Conservation (phyloP, 1,140 invertebrate genomes). For the Orchestia grillus region DNA sequence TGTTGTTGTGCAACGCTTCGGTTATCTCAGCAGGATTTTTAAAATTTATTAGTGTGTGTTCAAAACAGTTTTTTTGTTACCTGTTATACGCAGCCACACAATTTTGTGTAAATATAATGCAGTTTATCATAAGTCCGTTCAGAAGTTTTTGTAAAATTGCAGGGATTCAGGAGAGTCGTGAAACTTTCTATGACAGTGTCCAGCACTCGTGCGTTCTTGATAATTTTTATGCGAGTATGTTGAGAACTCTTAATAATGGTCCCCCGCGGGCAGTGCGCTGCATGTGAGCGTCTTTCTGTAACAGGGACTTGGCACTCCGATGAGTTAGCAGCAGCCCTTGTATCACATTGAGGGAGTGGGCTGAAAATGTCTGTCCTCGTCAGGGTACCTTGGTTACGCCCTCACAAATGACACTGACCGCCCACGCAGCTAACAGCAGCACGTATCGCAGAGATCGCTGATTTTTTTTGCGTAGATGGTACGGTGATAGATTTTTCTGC, state of each 20-base stretch:
- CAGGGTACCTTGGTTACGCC: neutral
- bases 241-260: neutral
- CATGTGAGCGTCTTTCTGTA: neutral
- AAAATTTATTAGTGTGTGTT: too few relatives aligned
- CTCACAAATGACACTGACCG: neutral
- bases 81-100: too few relatives aligned
- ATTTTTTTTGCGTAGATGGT: neutral
- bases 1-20: too few relatives aligned
- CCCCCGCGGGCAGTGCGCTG: neutral
- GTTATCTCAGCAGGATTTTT: too few relatives aligned
- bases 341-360: too few relatives aligned
- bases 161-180: neutral
- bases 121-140: neutral
- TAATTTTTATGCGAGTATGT: neutral
- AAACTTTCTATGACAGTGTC: too few relatives aligned
- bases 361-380: neutral
- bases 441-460: neutral
- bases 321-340: neutral
- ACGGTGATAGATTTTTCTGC: neutral
- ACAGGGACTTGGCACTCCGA: neutral
- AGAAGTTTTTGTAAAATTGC: neutral
- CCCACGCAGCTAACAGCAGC: neutral
- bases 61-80: too few relatives aligned
- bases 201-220: neutral
- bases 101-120: neutral